Base-by-base conservation (phyloP, 1,140 invertebrate genomes). In the Psilanteris sp. region DNA sequence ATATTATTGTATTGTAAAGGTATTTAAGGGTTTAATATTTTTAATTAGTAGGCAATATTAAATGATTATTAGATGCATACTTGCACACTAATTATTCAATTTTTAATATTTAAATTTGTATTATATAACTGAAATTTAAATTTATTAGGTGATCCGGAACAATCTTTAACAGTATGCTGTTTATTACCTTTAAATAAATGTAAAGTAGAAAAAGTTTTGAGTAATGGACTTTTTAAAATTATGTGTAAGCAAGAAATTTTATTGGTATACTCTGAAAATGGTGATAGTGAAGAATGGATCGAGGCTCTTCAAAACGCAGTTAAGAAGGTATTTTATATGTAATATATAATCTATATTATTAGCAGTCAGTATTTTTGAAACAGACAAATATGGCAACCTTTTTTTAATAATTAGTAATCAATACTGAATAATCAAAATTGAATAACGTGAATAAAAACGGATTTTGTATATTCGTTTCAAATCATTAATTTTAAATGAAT, bases 171-270 rank as follows among this genome's bases (percentile, higher is more conserved):
- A 74, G 89, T 91, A 54, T 89, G 86, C 48, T 90, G 89, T 64
- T 89, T 92, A 39, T 87, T 92, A 44, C 91, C 92, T 0, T 75
- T 93, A 1, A 91, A 90, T 55, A 92, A 92, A 68, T 92, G 91
- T 78, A 90, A 87, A 74, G 81, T 92, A 0, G 87, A 89, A 43
- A 85, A 89, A 27, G 85, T 91, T 57, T 70, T 91, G n/a, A 90
- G 88, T 8, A 88, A 84, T 54, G 86, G 89, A 7, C 81, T 90
- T 16, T 91, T 93, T 43, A 90, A 90, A 77, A 79, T 93, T 1
- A 85, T 85, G 0, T 92, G 91, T 54, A 88, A 91, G 61, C 87
- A 89, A 22, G 90, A 92, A 57, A 88, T 86, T 18, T 85, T 92
- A 0, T 87, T 92, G 26, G 82, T 93, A 10, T 91, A 90, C 70